phyloP scores from a whole-genome alignment of 2,888 invertebrate genomes.

The Scelioninae gen. 1 region DNA sequence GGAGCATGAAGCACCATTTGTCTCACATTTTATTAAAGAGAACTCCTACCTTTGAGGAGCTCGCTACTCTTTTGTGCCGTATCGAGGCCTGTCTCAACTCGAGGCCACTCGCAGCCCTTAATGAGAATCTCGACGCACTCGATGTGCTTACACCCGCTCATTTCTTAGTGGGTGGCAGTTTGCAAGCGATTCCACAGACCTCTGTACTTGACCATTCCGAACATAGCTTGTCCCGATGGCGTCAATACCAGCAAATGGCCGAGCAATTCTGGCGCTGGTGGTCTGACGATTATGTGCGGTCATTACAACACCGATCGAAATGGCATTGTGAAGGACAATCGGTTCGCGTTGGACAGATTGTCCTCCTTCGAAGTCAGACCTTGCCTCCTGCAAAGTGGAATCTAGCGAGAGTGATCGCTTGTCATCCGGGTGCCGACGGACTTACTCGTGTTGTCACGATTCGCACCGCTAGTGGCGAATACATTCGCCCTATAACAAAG shows the following conservation, averaged over 20 bases:
- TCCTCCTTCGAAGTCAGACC: no score
- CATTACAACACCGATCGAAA: slow-evolving; percentile 20
- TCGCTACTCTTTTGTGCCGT: slow-evolving; percentile 1
- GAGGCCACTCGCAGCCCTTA: not conserved
- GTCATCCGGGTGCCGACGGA: not conserved
- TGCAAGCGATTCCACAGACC: not conserved
- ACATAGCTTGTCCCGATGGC: slow-evolving; percentile 6
- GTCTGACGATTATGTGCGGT: slow-evolving; percentile 15
- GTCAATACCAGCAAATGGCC: not conserved
- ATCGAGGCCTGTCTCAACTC: slow-evolving; percentile 11
- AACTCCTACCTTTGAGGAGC: slow-evolving; percentile 15
- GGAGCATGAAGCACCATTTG: slow-evolving; percentile 14
- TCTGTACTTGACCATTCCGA: no score
- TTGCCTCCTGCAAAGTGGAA: not conserved
- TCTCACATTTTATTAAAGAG: not conserved
- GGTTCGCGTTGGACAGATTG: no score
- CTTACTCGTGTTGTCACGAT: not conserved
- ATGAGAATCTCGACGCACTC: not conserved
- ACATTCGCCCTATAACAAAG: no score
- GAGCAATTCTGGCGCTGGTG: slow-evolving; percentile 21
- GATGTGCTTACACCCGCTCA: slow-evolving; percentile 1
- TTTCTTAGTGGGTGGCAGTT: not conserved
- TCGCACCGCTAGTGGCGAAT: no score
- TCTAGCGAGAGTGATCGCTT: not conserved
- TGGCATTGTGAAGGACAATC: not conserved